Percentiles rank a stretch among this genome's conserved stretches.
Conservation (phyloP, 1,140 invertebrate species). For the Lordiphosa clarofinis region DNA sequence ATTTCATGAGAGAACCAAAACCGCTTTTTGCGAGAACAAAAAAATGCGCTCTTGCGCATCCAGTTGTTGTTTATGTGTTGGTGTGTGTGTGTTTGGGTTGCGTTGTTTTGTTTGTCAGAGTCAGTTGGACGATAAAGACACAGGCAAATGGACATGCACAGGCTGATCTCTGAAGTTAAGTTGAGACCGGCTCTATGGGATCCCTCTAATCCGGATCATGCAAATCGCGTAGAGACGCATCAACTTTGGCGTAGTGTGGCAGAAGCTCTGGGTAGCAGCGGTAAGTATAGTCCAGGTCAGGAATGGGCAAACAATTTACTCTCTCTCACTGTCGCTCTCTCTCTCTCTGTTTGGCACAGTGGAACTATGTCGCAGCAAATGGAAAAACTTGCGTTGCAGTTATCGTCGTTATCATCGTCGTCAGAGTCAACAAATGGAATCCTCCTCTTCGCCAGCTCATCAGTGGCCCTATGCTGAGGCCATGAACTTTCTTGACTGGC, state of each 20-base stretch:
- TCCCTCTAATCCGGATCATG: conserved; percentile 46
- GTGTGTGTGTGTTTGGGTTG: conserved; percentile 25
- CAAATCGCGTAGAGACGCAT: conserved; percentile 50
- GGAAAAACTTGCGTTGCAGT: conserved; percentile 65
- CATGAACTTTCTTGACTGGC: conserved; percentile 50
- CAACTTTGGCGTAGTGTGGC: conserved; percentile 52
- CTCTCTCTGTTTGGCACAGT: conserved; percentile 28
- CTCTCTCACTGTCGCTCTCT: not conserved
- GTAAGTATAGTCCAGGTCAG: conserved; percentile 39
- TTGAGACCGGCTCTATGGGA: conserved; percentile 67
- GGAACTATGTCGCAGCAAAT: conserved; percentile 57
- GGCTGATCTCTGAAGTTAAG: conserved; percentile 63
- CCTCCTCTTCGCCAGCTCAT: conserved; percentile 27
- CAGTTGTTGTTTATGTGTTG: conserved; percentile 29
- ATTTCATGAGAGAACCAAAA: no score
- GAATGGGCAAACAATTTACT: conserved; percentile 13
- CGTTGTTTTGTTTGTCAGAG: conserved; percentile 3
- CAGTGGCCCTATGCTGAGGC: conserved; percentile 53
- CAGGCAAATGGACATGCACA: conserved; percentile 68
- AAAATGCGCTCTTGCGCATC: conserved; percentile 18
- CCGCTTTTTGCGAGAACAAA: no score
- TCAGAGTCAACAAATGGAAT: conserved; percentile 16
- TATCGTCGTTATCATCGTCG: conserved; percentile 50
- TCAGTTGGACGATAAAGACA: conserved; percentile 62
- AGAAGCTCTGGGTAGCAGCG: conserved; percentile 34